These are phyloP conservation scores for Eurypyga helias DNA, from an alignment of 2,113 vertebrate genomes.

Conservation along the genomic window DNA sequence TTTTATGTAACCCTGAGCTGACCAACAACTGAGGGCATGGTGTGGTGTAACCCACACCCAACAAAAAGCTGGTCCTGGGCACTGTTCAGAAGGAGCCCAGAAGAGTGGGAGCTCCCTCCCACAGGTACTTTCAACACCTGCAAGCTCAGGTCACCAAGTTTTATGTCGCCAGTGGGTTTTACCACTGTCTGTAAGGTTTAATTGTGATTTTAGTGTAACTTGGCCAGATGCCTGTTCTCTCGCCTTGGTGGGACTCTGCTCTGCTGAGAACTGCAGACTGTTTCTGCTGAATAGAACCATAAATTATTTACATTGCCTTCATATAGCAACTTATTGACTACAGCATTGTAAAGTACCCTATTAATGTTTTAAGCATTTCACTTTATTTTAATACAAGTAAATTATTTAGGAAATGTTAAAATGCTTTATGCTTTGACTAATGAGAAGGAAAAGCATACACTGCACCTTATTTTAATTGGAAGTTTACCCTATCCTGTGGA, in stretches of 20 bases:
- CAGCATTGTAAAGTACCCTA: constrained; percentile 69
- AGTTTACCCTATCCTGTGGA: constrained; percentile 74
- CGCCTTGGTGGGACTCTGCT: not conserved
- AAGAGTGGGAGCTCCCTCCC: not conserved
- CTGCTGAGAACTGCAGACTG: constrained; percentile 7
- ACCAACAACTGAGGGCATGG: not conserved
- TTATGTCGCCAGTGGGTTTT: not conserved
- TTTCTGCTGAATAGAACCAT: constrained; percentile 45
- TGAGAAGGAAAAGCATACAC: constrained; percentile 64
- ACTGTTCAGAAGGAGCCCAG: fast-evolving
- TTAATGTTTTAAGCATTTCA: constrained; percentile 78
- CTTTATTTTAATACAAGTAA: constrained; percentile 79
- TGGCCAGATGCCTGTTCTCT: not conserved
- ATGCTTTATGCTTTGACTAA: constrained; percentile 78
- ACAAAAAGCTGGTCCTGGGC: not conserved
- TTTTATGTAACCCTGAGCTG: not conserved
- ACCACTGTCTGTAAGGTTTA: not conserved
- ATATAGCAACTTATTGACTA: constrained; percentile 74
- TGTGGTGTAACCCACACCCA: not conserved
- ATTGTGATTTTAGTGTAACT: not conserved
- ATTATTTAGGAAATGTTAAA: constrained; percentile 79
- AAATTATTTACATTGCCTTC: constrained; percentile 73
- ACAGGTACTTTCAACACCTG: fast-evolving
- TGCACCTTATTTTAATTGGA: constrained; percentile 76
- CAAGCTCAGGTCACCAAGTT: not conserved